These are phyloP conservation scores for Porites lobata DNA, from an alignment of 92 coral and sea anemone species.

Conservation along the genomic window DNA sequence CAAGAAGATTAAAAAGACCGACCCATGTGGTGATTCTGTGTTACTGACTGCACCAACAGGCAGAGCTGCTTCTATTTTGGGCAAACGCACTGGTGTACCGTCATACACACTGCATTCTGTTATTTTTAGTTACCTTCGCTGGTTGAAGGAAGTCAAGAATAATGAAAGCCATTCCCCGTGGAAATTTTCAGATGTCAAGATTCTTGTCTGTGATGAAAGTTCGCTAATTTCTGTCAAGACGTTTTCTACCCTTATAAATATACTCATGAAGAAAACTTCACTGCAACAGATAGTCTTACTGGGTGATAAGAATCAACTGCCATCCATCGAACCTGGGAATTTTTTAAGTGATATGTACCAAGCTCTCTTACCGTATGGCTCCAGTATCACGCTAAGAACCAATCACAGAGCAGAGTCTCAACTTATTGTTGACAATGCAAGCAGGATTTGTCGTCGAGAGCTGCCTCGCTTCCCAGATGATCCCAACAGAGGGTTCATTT, in stretches of 20 bases:
- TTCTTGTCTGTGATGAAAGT: constrained; percentile 69
- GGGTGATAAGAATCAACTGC: constrained; percentile 65
- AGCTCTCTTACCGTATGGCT: constrained; percentile 19
- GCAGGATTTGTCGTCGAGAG: constrained; percentile 25
- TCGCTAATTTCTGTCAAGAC: constrained; percentile 55
- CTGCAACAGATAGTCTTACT: constrained; percentile 63
- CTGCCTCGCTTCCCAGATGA: constrained; percentile 36
- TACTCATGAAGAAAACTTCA: constrained; percentile 24
- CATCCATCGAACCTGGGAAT: constrained; percentile 68
- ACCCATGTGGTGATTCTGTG: constrained; percentile 39
- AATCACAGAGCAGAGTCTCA: constrained; percentile 66
- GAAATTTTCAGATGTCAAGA: constrained; percentile 47
- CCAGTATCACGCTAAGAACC: constrained; percentile 32
- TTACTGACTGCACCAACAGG: constrained; percentile 66
- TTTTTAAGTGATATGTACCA: constrained; percentile 48
- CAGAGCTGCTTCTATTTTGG: constrained; percentile 59
- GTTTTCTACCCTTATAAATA: constrained; percentile 43
- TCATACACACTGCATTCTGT: constrained; percentile 63
- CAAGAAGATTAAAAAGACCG: not conserved
- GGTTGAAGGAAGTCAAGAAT: constrained; percentile 16
- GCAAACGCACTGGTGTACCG: constrained; percentile 50
- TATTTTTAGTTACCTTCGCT: constrained; percentile 34
- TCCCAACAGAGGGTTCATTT: constrained; percentile 8
- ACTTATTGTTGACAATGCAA: constrained; percentile 42
- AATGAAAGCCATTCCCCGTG: constrained; percentile 26